phyloP scores from a whole-genome alignment of 1,140 invertebrate species.

The Brachystomella parvula region DNA sequence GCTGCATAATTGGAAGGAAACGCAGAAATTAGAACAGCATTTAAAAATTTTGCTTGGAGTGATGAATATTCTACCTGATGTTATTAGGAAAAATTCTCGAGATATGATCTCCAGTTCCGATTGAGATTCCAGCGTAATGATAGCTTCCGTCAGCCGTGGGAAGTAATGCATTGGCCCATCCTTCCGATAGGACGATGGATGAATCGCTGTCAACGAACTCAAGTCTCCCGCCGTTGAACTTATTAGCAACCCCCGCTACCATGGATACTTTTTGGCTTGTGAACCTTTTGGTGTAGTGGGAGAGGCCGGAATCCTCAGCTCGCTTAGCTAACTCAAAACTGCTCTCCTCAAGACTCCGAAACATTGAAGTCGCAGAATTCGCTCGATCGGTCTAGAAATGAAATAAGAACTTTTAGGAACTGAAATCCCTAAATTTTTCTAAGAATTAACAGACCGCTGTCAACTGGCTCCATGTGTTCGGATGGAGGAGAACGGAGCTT shows the following conservation, averaged over 20 bases:
- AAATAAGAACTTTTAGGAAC: not conserved
- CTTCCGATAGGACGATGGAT: slow-evolving; percentile 1
- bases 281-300: not conserved
- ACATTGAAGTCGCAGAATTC: not conserved
- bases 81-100: not conserved
- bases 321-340: not conserved
- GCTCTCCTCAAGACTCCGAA: not conserved
- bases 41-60: too few species aligned
- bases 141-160: not conserved
- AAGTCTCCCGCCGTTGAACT: not conserved
- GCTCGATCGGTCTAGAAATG: not conserved
- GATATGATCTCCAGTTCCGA: not conserved
- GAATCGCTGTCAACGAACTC: not conserved
- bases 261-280: not conserved
- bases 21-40: too few species aligned
- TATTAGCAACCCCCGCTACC: not conserved
- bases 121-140: slow-evolving; percentile 1
- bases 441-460: not conserved
- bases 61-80: not conserved
- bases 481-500: not conserved
- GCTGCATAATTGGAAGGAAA: too few species aligned
- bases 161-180: slow-evolving; percentile 1
- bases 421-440: too few species aligned
- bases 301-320: not conserved
- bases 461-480: slow-evolving; percentile 9